Evolutionary conservation across 1,140 invertebrate genomes (phyloP).

Genomic region (Ostrea denselamellosa): DNA sequence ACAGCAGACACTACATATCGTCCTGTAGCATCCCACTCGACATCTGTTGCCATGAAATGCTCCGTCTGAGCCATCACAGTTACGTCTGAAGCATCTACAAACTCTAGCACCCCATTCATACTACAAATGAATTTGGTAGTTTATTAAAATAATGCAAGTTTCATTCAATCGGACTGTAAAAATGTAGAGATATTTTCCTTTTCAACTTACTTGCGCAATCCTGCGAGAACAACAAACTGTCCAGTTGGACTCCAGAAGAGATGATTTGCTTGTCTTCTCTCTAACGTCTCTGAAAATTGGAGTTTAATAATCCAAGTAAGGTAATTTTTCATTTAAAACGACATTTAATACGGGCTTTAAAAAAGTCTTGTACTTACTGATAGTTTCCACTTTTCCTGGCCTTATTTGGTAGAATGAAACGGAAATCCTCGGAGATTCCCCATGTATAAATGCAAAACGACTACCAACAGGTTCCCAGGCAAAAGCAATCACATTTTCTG

Average conservation of each 20-base stretch:
- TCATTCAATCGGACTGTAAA: no score
- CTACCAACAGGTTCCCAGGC: constrained; percentile 98
- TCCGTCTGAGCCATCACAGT: constrained; percentile 95
- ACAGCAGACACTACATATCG: constrained; percentile 97
- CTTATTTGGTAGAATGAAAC: constrained; percentile 97
- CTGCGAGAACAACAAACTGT: constrained; percentile 96
- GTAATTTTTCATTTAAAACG: background rate
- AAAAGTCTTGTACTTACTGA: constrained; percentile 83
- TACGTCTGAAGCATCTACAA: constrained; percentile 96
- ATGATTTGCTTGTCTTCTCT: constrained; percentile 94
- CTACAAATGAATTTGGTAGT: constrained; percentile 71
- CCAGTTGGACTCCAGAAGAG: constrained; percentile 98
- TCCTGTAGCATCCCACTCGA: constrained; percentile 99
- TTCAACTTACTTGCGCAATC: constrained; percentile 82
- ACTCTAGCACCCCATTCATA: constrained; percentile 94
- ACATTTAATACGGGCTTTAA: background rate
- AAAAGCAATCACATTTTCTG: constrained; percentile 91
- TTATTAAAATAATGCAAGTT: no score
- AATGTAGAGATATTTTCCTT: background rate
- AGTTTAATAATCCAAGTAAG: background rate
- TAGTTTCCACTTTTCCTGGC: constrained; percentile 89
- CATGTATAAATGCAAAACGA: constrained; percentile 98
- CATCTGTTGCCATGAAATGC: constrained; percentile 96
- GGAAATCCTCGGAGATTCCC: constrained; percentile 91
- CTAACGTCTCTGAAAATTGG: constrained; percentile 79